Base-by-base conservation (phyloP, 1,140 invertebrate genomes). In the Brachionus asplanchnoidis region DNA sequence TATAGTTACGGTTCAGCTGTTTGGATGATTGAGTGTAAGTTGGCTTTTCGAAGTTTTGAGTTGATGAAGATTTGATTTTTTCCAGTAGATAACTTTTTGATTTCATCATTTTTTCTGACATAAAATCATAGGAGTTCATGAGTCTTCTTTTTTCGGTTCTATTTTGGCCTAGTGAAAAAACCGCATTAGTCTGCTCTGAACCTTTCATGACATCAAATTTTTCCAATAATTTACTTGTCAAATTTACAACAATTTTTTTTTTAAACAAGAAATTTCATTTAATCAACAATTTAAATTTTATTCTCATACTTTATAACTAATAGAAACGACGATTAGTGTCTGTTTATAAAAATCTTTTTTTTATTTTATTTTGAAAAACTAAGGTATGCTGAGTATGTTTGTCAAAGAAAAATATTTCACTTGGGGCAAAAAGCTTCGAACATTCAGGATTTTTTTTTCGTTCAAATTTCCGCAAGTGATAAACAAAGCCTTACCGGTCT, bases 331-430 rank as follows among this genome's bases (percentile, higher is more conserved):
- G 68, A 40, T 73, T 73, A 73, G 68, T 20, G 40, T 73, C 68
- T 73, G 68, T 73, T 73, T 73, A 73, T 73, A 73, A 3, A 73
- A 40, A 73, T 73, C 68, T 20, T 40, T 73, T 73, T 73, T 56
- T 56, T n/a, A n/a, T n/a, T 56, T 60, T 20, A 23, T 73, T 40
- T 20, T 40, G n/a, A 40, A 40, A 73, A 17, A 17, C 8, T 20
- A 73, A 73, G 68, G 68, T 73, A 73, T 73, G 68, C 66, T 68
- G 66, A 32, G 66, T 68, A 14, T 68, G 32, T 32, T 68, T 68
- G 66, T 68, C 66, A 68, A 68, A 40, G n/a, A 60, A 60, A 60
- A 60, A 60, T 20, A 60, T 60, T 60, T 60, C 8, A 20, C 53
- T 20, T 20, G 53, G 53, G 17, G 53, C 53, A 9, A 60, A 60